Percentiles rank a stretch among this genome's conserved stretches.
phyloP scores from a whole-genome alignment of 37 sponge, comb jelly and placozoan species.

The Ianthella basta region DNA sequence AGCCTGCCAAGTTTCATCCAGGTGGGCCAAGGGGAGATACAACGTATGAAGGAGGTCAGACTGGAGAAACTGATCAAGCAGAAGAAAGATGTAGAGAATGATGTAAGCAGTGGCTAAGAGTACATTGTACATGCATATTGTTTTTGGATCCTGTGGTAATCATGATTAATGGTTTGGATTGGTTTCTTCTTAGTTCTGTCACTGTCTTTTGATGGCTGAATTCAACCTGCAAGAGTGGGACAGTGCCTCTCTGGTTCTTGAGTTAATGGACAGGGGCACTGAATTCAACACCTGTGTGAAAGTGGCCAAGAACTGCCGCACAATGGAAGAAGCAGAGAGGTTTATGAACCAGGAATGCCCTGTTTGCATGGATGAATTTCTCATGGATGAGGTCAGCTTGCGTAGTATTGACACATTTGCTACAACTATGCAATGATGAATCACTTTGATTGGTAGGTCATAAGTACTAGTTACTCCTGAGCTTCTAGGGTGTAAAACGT shows the following conservation, averaged over 20 bases:
- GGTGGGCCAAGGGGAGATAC: conserved; percentile 28
- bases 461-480: too few relatives aligned
- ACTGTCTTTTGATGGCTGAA: conserved; percentile 73
- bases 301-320: conserved; percentile 45
- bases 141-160: too few relatives aligned
- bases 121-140: too few relatives aligned
- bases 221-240: conserved; percentile 41
- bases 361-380: conserved; percentile 49
- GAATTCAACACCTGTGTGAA: conserved; percentile 31
- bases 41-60: neutral
- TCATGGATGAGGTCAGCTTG: too few relatives aligned
- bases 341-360: conserved; percentile 79
- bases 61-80: neutral
- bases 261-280: conserved; percentile 51
- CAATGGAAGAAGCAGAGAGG: conserved; percentile 53
- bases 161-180: too few relatives aligned
- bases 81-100: too few relatives aligned
- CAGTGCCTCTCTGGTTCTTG: conserved; percentile 56
- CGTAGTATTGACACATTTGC: too few relatives aligned
- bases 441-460: too few relatives aligned
- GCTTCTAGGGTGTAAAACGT: too few relatives aligned
- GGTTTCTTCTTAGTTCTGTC: conserved; percentile 33
- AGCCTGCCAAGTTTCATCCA: conserved; percentile 47
- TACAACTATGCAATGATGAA: too few relatives aligned
- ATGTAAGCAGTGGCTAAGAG: too few relatives aligned